Percentiles rank a stretch among this genome's conserved stretches.
Conservation (phyloP, 2,113 vertebrate genomes). For the Probosciger aterrimus region DNA sequence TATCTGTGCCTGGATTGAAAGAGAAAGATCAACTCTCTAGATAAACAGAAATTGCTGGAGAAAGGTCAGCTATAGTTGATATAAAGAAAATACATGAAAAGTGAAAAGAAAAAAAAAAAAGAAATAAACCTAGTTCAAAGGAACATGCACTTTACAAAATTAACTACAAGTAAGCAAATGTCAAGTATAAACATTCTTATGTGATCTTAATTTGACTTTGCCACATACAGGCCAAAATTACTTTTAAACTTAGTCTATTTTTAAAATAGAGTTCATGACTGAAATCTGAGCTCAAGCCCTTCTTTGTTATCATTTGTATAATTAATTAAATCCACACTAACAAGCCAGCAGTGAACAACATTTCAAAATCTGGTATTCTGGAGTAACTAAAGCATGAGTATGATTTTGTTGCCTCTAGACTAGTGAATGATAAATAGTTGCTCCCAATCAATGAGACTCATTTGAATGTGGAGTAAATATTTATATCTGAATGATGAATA, state of each 20-base stretch:
- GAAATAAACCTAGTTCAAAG: not conserved
- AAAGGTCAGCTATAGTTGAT: not conserved
- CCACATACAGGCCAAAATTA: not conserved
- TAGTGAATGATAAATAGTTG: not conserved
- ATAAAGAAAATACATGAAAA: not conserved
- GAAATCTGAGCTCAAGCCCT: not conserved
- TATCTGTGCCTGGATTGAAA: not conserved
- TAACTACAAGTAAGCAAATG: not conserved
- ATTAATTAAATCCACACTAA: not conserved
- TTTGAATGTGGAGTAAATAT: conserved; percentile 32
- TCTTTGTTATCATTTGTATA: not conserved
- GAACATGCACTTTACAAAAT: not conserved
- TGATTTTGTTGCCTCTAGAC: not conserved
- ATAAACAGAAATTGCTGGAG: not conserved
- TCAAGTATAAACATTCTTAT: not conserved
- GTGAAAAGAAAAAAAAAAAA: not conserved
- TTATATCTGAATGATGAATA: conserved; percentile 16
- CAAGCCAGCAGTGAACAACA: not conserved
- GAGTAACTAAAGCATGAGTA: not conserved
- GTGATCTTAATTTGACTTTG: not conserved
- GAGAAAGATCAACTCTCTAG: not conserved
- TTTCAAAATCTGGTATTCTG: not conserved
- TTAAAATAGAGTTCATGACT: not conserved
- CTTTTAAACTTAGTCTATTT: not conserved
- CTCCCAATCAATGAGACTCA: not conserved